Evolutionary conservation across 2,888 invertebrate species (phyloP).

Genomic region (Chelonus formosanus): DNA sequence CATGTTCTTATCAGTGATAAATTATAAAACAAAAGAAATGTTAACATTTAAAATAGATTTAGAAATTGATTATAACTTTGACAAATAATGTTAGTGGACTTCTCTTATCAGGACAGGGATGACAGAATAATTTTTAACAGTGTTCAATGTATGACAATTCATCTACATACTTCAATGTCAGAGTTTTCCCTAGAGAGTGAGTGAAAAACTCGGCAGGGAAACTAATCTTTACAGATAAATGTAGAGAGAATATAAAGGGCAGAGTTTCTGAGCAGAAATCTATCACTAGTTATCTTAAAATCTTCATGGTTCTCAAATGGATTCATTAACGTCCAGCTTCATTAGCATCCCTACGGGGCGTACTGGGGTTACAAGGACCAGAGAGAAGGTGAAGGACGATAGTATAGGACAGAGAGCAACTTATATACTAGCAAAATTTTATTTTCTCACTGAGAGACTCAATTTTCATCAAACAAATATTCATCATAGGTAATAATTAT

Average conservation of each 20-base stretch:
- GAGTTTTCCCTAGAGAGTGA: conserved; percentile 1
- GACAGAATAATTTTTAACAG: not conserved
- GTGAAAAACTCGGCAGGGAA: conserved; percentile 1
- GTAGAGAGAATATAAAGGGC: not conserved
- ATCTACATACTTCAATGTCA: conserved; percentile 15
- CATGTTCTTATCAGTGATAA: no score
- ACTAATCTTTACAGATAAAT: conserved; percentile 7
- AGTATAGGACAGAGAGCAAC: conserved; percentile 17
- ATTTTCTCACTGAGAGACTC: no score
- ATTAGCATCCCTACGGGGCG: conserved; percentile 53
- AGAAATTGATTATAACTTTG: no score
- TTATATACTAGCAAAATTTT: conserved; percentile 40
- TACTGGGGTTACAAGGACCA: conserved; percentile 16
- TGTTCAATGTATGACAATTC: not conserved
- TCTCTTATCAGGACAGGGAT: not conserved
- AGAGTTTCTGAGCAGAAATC: conserved; percentile 33
- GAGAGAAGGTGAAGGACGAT: conserved; percentile 8
- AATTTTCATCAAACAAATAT: no score
- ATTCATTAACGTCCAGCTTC: conserved; percentile 59
- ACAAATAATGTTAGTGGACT: no score
- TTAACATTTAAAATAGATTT: no score
- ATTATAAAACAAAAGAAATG: no score
- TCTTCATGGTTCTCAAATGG: conserved; percentile 49
- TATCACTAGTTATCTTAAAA: conserved; percentile 40
- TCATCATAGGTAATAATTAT: no score